Percentiles rank a stretch among this genome's conserved stretches.
These are phyloP conservation scores for Bilobella aurantiaca DNA, from an alignment of 1,140 invertebrate genomes.

Conservation along the genomic window DNA sequence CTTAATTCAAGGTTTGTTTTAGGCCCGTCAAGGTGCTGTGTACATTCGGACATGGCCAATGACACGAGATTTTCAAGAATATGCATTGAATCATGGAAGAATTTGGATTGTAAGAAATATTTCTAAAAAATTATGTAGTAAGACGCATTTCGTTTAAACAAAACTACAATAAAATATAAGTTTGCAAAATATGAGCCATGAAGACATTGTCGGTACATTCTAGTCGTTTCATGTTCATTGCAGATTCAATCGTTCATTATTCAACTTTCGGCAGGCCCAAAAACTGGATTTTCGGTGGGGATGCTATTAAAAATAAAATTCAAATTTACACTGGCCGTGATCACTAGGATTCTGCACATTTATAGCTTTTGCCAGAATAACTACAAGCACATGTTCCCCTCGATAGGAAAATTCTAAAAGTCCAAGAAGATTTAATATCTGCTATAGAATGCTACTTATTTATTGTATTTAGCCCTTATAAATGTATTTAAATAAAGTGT, in stretches of 20 bases:
- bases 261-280: neutral
- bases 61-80: conserved; percentile 31
- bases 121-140: neutral
- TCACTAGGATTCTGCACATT: neutral
- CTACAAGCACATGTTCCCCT: neutral
- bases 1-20: neutral
- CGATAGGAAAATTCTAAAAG: neutral
- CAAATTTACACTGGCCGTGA: neutral
- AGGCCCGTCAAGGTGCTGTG: conserved; percentile 26
- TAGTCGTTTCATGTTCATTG: neutral
- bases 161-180: too few relatives aligned
- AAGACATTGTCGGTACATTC: neutral
- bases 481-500: too few relatives aligned
- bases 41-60: conserved; percentile 33
- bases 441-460: neutral
- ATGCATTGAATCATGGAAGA: conserved; percentile 23
- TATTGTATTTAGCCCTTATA: neutral
- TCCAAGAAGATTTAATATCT: neutral
- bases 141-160: too few relatives aligned
- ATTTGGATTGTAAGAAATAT: conserved; percentile 25
- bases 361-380: neutral
- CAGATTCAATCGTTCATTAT: neutral
- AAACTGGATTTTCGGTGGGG: neutral
- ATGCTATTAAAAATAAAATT: neutral
- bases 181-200: neutral